Evolutionary conservation across 2,113 vertebrate genomes (phyloP).

Genomic region (Forbesichthys agassizii): DNA sequence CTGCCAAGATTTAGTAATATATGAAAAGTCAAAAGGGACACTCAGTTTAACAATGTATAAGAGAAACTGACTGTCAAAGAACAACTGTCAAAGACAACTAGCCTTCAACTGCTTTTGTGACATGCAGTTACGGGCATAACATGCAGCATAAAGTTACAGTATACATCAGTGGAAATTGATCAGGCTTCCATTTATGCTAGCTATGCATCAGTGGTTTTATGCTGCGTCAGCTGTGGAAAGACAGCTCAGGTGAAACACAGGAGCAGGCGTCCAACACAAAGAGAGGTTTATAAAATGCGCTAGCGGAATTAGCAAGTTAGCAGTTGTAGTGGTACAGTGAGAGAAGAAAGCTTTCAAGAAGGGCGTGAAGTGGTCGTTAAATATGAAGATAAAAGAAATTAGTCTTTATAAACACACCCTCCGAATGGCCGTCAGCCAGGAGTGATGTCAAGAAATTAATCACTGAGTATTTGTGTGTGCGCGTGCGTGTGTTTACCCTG

Average conservation of each 20-base stretch:
- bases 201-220: constrained; percentile 35
- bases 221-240: constrained; percentile 11
- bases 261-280: neutral
- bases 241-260: constrained; percentile 1
- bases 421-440: no score
- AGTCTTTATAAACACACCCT: no score
- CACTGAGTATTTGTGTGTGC: no score
- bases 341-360: constrained; percentile 54
- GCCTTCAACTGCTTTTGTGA: neutral
- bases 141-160: constrained; percentile 2
- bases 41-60: no score
- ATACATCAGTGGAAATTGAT: constrained; percentile 13
- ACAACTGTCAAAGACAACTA: no score
- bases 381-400: no score
- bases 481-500: no score
- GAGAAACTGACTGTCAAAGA: no score
- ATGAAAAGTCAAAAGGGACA: no score
- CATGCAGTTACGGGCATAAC: neutral
- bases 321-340: constrained; percentile 24
- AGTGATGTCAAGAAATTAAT: no score
- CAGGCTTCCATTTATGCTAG: constrained; percentile 15
- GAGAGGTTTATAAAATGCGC: constrained; percentile 3
- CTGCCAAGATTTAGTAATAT: no score
- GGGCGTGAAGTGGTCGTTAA: constrained; percentile 43
- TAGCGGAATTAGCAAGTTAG: neutral